Evolutionary conservation across 1,140 invertebrate genomes (phyloP).

Genomic region (Zaprionus tsacasi): DNA sequence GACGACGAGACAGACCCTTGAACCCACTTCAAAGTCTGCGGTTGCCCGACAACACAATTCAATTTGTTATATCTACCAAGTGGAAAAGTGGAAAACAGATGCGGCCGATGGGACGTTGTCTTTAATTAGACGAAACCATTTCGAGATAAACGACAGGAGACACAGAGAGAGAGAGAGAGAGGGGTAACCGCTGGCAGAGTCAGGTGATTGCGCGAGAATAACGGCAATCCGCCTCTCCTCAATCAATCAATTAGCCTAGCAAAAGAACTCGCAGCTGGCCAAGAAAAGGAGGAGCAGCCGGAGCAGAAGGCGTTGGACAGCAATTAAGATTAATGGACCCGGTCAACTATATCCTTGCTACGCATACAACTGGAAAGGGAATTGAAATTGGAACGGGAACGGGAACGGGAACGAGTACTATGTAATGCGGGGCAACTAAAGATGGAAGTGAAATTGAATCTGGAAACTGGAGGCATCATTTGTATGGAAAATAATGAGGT

Average conservation of each 20-base stretch:
- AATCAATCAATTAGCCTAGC: conserved; percentile 38
- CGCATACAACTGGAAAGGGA: neutral
- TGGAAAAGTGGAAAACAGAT: conserved; percentile 26
- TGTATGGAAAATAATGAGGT: conserved; percentile 19
- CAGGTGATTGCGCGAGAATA: conserved; percentile 6
- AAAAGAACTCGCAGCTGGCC: conserved; percentile 7
- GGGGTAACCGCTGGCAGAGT: neutral
- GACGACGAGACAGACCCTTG: neutral
- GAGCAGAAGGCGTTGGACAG: conserved; percentile 18
- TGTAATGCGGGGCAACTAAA: too few species aligned
- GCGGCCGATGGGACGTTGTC: conserved; percentile 15
- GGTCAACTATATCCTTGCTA: neutral
- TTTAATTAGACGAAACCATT: conserved; percentile 28
- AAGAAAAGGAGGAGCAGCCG: neutral
- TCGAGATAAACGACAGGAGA: conserved; percentile 10
- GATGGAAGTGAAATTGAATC: neutral
- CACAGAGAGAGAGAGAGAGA: neutral
- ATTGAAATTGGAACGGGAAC: neutral
- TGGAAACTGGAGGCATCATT: conserved; percentile 1
- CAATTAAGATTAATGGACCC: conserved; percentile 40
- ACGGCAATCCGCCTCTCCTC: neutral
- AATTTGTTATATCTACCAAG: conserved; percentile 15
- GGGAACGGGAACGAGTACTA: neutral
- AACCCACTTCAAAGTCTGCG: conserved; percentile 36
- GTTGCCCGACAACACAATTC: conserved; percentile 30